A percentile compares a stretch with the other conserved stretches of the same genome.
These are phyloP conservation scores for Drosophila yakuba DNA, from an alignment of 1,140 invertebrate genomes.

Conservation along the genomic window DNA sequence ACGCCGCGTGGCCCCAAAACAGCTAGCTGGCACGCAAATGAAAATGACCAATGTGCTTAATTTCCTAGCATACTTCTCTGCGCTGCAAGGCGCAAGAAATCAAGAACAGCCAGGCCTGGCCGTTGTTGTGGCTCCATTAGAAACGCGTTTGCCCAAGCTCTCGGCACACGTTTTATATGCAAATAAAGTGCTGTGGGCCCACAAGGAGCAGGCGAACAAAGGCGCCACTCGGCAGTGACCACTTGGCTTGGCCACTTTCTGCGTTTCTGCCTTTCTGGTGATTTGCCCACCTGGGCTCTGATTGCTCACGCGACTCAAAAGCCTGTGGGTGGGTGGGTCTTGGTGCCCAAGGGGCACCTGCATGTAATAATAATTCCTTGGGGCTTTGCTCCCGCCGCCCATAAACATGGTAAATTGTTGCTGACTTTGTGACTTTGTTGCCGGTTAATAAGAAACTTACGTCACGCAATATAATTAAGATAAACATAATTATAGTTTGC, in stretches of 20 bases:
- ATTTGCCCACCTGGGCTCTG: constrained; percentile 52
- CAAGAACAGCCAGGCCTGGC: constrained; percentile 31
- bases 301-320: constrained; percentile 69
- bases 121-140: constrained; percentile 46
- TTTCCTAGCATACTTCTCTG: constrained; percentile 75
- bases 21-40: constrained; percentile 59
- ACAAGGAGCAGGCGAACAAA: constrained; percentile 28
- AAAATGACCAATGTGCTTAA: constrained; percentile 72
- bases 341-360: constrained; percentile 2
- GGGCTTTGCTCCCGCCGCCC: constrained; percentile 29
- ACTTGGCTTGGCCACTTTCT: constrained; percentile 36
- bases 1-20: constrained; percentile 52
- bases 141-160: constrained; percentile 28
- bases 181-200: constrained; percentile 54
- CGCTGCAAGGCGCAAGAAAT: constrained; percentile 52
- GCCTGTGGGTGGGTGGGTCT: neutral
- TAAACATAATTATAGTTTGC: constrained; percentile 82
- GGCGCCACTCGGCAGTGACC: constrained; percentile 63
- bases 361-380: constrained; percentile 74
- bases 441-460: constrained; percentile 80
- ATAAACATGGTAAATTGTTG: constrained; percentile 64
- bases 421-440: constrained; percentile 75
- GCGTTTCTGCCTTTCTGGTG: constrained; percentile 10
- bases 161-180: constrained; percentile 70
- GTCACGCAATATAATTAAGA: constrained; percentile 83